Conservation (phyloP, 2,797 vertebrate species). For the Lindbergichthys nudifrons region DNA sequence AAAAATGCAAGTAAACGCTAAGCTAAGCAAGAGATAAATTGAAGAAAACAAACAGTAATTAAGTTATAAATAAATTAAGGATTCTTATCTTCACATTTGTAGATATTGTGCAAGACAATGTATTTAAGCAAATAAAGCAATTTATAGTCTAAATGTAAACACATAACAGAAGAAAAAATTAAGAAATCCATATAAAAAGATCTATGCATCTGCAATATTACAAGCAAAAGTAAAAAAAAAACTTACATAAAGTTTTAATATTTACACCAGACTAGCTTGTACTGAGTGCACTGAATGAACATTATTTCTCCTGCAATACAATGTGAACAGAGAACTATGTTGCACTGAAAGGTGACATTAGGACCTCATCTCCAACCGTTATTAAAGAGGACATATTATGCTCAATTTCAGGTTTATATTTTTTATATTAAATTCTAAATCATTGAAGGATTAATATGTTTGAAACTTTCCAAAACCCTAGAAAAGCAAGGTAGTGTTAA, state of each 20-base stretch:
- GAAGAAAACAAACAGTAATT: slow-evolving; percentile 3
- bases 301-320: not conserved
- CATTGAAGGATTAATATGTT: not conserved
- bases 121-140: not conserved
- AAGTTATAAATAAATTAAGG: not conserved
- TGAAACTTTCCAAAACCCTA: not conserved
- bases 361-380: not conserved
- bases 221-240: slow-evolving; percentile 57
- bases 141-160: not conserved
- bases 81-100: no score
- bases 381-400: not conserved
- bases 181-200: slow-evolving; percentile 33
- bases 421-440: not conserved
- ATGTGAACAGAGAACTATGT: not conserved
- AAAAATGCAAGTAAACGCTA: slow-evolving; percentile 5
- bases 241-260: slow-evolving; percentile 35
- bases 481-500: not conserved
- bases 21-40: not conserved
- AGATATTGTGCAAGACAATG: no score
- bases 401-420: no score
- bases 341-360: not conserved
- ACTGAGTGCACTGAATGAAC: not conserved
- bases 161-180: not conserved
- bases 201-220: slow-evolving; percentile 43
- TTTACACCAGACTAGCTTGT: slow-evolving; percentile 54